These are phyloP conservation scores for Lycaon pictus DNA, from an alignment of 2,113 vertebrate genomes.

Conservation along the genomic window DNA sequence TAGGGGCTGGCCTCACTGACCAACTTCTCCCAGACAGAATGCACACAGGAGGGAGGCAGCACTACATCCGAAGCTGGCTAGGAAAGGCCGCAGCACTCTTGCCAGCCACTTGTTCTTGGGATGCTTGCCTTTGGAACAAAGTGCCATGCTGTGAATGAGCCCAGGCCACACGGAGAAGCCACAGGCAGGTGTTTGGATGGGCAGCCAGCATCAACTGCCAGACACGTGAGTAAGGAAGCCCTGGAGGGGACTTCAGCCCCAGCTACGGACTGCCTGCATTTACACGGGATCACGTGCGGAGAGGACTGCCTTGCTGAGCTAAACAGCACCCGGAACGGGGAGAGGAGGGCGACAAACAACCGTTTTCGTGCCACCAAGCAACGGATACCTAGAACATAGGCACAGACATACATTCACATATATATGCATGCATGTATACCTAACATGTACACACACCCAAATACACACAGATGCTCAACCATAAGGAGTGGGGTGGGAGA, in stretches of 20 bases:
- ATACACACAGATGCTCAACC: not conserved
- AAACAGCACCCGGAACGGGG: not conserved
- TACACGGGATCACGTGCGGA: not conserved
- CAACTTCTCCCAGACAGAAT: not conserved
- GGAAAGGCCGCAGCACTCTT: not conserved
- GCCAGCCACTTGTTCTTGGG: not conserved
- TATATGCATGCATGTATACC: not conserved
- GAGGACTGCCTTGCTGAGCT: not conserved
- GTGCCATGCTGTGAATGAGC: not conserved
- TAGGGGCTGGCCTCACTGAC: not conserved
- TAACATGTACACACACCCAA: not conserved
- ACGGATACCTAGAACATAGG: not conserved
- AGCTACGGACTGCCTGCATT: not conserved
- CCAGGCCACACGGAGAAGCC: not conserved
- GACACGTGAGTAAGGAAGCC: rapidly evolving
- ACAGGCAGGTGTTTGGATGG: not conserved
- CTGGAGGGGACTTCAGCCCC: not conserved
- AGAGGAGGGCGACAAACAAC: not conserved
- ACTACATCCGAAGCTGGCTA: not conserved
- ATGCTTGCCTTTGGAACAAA: not conserved
- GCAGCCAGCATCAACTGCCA: not conserved
- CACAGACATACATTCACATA: not conserved
- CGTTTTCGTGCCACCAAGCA: not conserved
- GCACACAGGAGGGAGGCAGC: rapidly evolving
- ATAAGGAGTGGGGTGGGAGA: rapidly evolving